Conservation (phyloP, 1,140 invertebrate species). For the Cydia amplana region DNA sequence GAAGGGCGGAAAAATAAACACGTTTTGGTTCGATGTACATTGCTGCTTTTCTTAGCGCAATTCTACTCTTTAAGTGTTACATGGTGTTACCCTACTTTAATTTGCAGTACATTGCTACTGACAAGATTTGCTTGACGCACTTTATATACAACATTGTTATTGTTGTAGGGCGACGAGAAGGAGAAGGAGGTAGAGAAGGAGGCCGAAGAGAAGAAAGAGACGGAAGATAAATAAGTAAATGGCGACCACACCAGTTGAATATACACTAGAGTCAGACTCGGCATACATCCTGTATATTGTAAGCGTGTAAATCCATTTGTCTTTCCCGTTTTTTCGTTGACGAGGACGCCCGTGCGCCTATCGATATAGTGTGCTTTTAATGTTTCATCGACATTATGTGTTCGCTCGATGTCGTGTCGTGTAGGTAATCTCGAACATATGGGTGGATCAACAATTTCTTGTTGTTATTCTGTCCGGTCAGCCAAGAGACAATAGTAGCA, state of each 20-base stretch:
- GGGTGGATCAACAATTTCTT: no score
- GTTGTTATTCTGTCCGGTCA: no score
- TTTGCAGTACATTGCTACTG: no score
- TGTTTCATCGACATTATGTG: constrained; percentile 42
- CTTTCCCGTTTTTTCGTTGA: constrained; percentile 66
- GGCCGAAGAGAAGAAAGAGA: constrained; percentile 86
- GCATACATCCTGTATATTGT: constrained; percentile 68
- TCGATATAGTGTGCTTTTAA: constrained; percentile 42
- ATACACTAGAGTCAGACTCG: constrained; percentile 64
- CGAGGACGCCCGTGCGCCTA: constrained; percentile 44
- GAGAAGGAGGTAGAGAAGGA: constrained; percentile 86
- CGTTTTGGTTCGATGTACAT: no score
- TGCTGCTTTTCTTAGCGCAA: no score
- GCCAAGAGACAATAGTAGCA: no score
- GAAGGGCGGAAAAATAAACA: no score
- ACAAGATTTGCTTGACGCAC: no score
- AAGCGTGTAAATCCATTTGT: constrained; percentile 78
- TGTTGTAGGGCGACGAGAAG: constrained; percentile 72
- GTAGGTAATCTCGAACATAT: constrained; percentile 15
- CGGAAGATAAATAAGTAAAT: constrained; percentile 59
- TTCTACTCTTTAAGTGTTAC: no score
- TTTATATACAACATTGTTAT: constrained; percentile 17
- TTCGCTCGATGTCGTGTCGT: constrained; percentile 50
- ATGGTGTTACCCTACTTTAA: no score
- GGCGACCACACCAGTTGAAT: constrained; percentile 48